These are phyloP conservation scores for Acleris sparsana DNA, from an alignment of 2,888 invertebrate species.

Conservation along the genomic window DNA sequence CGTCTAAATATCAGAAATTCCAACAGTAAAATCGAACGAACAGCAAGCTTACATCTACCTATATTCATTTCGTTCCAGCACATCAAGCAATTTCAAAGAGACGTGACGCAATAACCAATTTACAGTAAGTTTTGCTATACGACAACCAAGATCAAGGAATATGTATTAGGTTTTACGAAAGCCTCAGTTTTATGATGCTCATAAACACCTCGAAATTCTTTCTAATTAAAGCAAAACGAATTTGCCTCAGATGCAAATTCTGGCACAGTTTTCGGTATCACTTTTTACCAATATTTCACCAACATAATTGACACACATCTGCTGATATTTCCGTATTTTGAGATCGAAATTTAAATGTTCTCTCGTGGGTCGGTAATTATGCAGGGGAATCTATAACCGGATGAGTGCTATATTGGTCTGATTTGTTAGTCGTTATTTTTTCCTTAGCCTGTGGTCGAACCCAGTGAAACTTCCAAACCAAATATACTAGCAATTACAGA, in stretches of 20 bases:
- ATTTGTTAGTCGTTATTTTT: constrained; percentile 20
- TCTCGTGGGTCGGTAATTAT: constrained; percentile 24
- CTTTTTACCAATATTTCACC: constrained; percentile 37
- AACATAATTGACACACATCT: constrained; percentile 35
- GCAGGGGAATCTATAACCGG: constrained; percentile 27
- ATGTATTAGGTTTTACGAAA: constrained; percentile 9
- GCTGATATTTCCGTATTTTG: constrained; percentile 23
- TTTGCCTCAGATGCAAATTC: constrained; percentile 35
- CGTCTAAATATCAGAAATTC: constrained; percentile 9
- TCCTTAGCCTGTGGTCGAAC: constrained; percentile 7
- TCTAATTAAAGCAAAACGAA: constrained; percentile 32
- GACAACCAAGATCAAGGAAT: constrained; percentile 12
- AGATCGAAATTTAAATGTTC: constrained; percentile 35
- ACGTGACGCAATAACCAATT: constrained; percentile 35
- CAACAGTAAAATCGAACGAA: constrained; percentile 27
- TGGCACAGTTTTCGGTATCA: constrained; percentile 29
- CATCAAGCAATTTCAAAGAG: constrained; percentile 31
- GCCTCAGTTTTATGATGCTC: constrained; percentile 12
- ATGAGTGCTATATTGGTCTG: constrained; percentile 22
- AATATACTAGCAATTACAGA: constrained; percentile 26
- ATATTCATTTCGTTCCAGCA: constrained; percentile 31
- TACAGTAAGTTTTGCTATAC: constrained; percentile 21
- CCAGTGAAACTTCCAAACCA: constrained; percentile 18
- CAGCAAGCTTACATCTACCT: constrained; percentile 17
- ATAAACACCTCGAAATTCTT: constrained; percentile 19